Conservation (phyloP, 2,888 invertebrate species). For the Catocala nupta region DNA sequence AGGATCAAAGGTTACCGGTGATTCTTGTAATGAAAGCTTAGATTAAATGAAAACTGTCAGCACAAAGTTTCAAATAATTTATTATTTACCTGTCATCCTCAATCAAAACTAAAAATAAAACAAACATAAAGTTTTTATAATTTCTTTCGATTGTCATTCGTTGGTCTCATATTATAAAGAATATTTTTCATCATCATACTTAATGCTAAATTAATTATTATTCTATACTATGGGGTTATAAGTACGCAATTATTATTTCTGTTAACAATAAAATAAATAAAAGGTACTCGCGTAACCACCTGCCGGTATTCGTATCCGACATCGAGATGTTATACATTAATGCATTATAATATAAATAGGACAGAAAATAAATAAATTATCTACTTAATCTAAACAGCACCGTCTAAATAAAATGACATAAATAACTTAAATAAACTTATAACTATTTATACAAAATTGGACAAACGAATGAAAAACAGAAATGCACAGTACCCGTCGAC, state of each 20-base stretch:
- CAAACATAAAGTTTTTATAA: conserved; percentile 38
- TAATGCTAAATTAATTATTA: conserved; percentile 41
- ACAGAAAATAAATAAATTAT: conserved; percentile 56
- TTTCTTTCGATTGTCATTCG: conserved; percentile 43
- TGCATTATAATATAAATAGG: conserved; percentile 36
- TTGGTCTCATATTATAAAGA: conserved; percentile 37
- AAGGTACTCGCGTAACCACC: conserved; percentile 87
- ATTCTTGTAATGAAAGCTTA: conserved; percentile 12
- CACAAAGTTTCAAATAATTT: conserved; percentile 48
- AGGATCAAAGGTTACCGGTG: neutral
- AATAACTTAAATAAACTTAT: conserved; percentile 59
- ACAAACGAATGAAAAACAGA: conserved; percentile 73
- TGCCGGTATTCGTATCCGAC: conserved; percentile 56
- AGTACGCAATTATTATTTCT: conserved; percentile 55
- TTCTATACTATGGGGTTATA: conserved; percentile 46
- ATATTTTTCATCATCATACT: conserved; percentile 55
- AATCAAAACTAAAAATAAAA: conserved; percentile 47
- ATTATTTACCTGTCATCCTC: conserved; percentile 36
- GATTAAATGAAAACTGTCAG: conserved; percentile 33
- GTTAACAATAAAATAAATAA: conserved; percentile 65
- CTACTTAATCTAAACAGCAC: conserved; percentile 74
- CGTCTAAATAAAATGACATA: conserved; percentile 61
- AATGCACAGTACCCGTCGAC: conserved; percentile 87
- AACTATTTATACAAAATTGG: conserved; percentile 82
- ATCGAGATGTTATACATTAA: conserved; percentile 50